Percentiles rank a stretch among this genome's conserved stretches.
These are phyloP conservation scores for Trematomus loennbergii DNA, from an alignment of 2,113 vertebrate species.

Conservation along the genomic window DNA sequence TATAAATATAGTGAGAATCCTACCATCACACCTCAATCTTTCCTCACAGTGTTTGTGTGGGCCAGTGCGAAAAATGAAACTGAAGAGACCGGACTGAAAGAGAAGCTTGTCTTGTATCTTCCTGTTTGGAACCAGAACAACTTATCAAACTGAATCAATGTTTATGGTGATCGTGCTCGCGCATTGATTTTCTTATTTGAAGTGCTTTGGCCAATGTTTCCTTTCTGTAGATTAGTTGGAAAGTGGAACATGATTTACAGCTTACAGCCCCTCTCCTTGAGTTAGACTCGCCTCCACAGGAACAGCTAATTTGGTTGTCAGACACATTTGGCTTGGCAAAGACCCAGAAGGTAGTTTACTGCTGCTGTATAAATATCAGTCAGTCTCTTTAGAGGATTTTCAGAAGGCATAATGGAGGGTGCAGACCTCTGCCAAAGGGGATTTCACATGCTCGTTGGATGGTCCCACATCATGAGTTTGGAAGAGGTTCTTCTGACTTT, in stretches of 20 bases:
- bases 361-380: neutral
- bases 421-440: too few relatives aligned
- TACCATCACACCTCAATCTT: constrained; percentile 29
- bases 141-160: neutral
- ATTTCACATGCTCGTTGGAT: too few relatives aligned
- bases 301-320: neutral
- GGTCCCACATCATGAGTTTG: too few relatives aligned
- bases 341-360: neutral
- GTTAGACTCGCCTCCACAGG: neutral
- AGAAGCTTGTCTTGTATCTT: constrained; percentile 20
- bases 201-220: neutral
- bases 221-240: neutral
- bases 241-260: neutral
- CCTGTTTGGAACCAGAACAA: neutral
- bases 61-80: constrained; percentile 46
- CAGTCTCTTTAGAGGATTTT: neutral
- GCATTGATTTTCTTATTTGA: constrained; percentile 24
- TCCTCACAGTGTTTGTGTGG: constrained; percentile 45
- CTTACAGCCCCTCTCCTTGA: neutral
- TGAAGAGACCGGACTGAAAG: constrained; percentile 17
- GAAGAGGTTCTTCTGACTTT: too few relatives aligned
- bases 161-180: constrained; percentile 10
- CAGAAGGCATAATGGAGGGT: neutral
- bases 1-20: constrained; percentile 22
- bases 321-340: neutral